Percentiles rank a stretch among this genome's conserved stretches.
These are phyloP conservation scores for Phylloscopus whistleri DNA, from an alignment of 2,113 vertebrate genomes.

Conservation along the genomic window DNA sequence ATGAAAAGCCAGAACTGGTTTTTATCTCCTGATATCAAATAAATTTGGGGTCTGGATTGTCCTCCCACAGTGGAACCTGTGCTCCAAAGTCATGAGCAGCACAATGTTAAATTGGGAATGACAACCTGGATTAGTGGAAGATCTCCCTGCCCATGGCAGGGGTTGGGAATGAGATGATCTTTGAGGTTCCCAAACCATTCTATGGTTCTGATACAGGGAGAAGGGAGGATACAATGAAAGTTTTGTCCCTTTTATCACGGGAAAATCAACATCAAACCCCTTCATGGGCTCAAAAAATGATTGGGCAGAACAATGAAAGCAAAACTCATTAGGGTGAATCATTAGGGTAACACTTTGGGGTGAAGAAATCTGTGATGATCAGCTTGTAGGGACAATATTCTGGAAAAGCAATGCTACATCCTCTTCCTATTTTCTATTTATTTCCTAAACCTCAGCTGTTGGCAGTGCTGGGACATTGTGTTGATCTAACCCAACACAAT, in stretches of 20 bases:
- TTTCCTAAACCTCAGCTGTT: not conserved
- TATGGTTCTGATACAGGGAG: not conserved
- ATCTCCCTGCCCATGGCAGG: not conserved
- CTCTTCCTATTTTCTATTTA: not conserved
- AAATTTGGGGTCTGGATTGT: not conserved
- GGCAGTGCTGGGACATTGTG: not conserved
- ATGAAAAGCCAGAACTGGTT: not conserved
- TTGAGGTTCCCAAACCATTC: not conserved
- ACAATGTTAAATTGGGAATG: not conserved
- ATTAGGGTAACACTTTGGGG: not conserved
- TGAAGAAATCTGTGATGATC: not conserved
- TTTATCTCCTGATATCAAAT: not conserved
- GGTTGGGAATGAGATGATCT: not conserved
- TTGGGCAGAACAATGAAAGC: not conserved
- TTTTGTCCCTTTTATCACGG: not conserved
- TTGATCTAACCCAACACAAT: not conserved
- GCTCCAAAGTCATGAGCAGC: not conserved
- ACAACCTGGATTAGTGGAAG: not conserved
- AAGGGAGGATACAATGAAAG: not conserved
- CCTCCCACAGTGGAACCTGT: not conserved
- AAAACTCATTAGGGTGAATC: not conserved
- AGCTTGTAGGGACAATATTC: not conserved
- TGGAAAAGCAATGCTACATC: not conserved
- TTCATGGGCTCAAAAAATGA: not conserved
- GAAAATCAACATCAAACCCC: not conserved